Percentiles rank a stretch among this genome's conserved stretches.
Conservation (phyloP, 2,888 invertebrate species). For the Charanyca ferruginea region DNA sequence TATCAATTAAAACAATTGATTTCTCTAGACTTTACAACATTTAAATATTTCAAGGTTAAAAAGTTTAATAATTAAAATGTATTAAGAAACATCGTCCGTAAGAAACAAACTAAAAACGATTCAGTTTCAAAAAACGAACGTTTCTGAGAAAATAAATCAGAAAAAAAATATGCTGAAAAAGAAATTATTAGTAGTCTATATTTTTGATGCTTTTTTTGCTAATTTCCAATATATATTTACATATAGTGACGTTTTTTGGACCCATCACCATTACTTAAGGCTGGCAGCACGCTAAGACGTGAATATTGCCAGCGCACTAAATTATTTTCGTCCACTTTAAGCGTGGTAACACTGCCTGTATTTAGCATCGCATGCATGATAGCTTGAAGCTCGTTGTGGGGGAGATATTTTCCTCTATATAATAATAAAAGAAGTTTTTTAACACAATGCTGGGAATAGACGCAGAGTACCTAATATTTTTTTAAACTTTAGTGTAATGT, state of each 20-base stretch:
- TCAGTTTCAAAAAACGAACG: constrained; percentile 16
- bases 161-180: constrained; percentile 65
- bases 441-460: constrained; percentile 28
- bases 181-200: constrained; percentile 64
- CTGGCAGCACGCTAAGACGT: constrained; percentile 51
- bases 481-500: too few relatives aligned
- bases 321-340: constrained; percentile 44
- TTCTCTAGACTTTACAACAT: constrained; percentile 7
- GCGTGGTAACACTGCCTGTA: constrained; percentile 65
- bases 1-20: constrained; percentile 30
- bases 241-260: constrained; percentile 38
- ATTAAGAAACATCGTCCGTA: constrained; percentile 6
- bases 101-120: constrained; percentile 31
- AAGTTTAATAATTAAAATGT: constrained; percentile 3
- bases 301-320: constrained; percentile 49
- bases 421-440: constrained; percentile 61
- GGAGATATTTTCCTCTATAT: constrained; percentile 64
- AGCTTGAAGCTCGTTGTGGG: constrained; percentile 54
- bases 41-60: constrained; percentile 5
- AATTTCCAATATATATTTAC: constrained; percentile 51
- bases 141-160: constrained; percentile 11
- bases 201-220: constrained; percentile 14
- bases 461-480: neutral
- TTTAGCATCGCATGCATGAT: constrained; percentile 68
- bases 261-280: constrained; percentile 69